Conservation (phyloP, 35 echinoderm and acorn worm genomes). For the Nesometra sesokonis region DNA sequence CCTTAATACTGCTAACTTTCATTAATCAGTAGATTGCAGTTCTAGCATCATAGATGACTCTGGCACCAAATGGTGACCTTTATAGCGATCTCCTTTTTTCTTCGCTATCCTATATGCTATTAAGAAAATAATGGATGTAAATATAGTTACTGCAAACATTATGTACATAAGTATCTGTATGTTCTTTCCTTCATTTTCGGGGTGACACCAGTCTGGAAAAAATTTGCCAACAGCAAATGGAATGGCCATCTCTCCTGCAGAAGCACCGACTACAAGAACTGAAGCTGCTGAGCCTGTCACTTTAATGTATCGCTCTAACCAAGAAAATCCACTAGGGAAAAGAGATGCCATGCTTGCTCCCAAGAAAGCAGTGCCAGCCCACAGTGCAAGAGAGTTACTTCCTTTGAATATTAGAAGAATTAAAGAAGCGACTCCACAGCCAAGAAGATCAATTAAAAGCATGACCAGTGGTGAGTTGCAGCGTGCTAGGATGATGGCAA, state of each 20-base stretch:
- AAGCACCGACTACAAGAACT: conserved; percentile 45
- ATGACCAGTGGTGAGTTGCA: conserved; percentile 40
- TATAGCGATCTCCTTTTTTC: background rate
- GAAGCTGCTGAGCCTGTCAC: conserved; percentile 55
- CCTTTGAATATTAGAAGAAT: conserved; percentile 25
- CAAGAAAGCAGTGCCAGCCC: conserved; percentile 47
- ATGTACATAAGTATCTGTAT: background rate
- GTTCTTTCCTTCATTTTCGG: background rate
- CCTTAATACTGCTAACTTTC: too few relatives aligned
- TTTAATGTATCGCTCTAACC: conserved; percentile 55
- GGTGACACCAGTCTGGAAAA: background rate
- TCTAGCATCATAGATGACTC: background rate
- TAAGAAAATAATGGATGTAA: background rate
- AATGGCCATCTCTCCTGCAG: conserved; percentile 71
- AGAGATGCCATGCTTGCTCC: conserved; percentile 81
- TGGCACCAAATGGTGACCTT: background rate
- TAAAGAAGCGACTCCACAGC: conserved; percentile 23
- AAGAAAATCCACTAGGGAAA: conserved; percentile 80
- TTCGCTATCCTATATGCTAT: background rate
- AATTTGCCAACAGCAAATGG: conserved; percentile 33
- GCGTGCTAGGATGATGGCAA: conserved; percentile 68
- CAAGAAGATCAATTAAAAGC: conserved; percentile 49
- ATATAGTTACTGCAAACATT: background rate
- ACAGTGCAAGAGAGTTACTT: conserved; percentile 16
- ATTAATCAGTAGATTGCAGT: background rate